Evolutionary conservation across 2,113 vertebrate genomes (phyloP), one percentile per base, ranked within the genome.

Genomic region (Colius striatus): DNA sequence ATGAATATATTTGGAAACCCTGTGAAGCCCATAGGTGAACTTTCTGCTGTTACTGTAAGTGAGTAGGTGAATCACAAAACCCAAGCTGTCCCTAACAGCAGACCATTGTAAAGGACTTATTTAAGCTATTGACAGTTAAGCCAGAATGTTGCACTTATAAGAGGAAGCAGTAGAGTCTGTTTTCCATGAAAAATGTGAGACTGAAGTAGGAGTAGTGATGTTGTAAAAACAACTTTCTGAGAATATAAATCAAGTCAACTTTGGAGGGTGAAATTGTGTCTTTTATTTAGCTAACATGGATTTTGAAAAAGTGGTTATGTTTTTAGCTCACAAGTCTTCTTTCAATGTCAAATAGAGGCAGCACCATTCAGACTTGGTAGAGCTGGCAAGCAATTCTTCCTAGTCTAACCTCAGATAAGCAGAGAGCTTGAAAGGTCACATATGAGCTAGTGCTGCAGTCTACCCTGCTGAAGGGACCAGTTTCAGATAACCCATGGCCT

Each of bases 371-470:
- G 4, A 54, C 10, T 60, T 55, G 26, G 16, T 60, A n/a, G 36
- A 34, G 5, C 3, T 67, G 23, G 17, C 67, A 10, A 82, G 7
- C 9, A 57, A 30, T 68, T 82, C 30, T 82, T 79, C 30, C 26
- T 78, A 25, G 26, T 21, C n/a, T 12, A n/a, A n/a, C 15, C 29
- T 72, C 29, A 63, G 27, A 30, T 54, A 36, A 78, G 36, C 12
- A 32, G 20, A 45, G 21, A 65, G 26, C 18, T 72, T 3, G 8
- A 13, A n/a, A 53, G 14, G 36, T 50, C 1, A 0, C 20, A 5
- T 0, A n/a, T 2, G 30, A 80, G 45, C 11, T n/a, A 79, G 55
- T 0, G 1, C 30, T 36, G 27, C n/a, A 63, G n/a, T 34, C 36
- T 76, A 62, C 3, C 18, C 9, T 55, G 3, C 12, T 23, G 23